phyloP scores from a whole-genome alignment of 2,797 vertebrate species.

The Cirrhinus molitorella region DNA sequence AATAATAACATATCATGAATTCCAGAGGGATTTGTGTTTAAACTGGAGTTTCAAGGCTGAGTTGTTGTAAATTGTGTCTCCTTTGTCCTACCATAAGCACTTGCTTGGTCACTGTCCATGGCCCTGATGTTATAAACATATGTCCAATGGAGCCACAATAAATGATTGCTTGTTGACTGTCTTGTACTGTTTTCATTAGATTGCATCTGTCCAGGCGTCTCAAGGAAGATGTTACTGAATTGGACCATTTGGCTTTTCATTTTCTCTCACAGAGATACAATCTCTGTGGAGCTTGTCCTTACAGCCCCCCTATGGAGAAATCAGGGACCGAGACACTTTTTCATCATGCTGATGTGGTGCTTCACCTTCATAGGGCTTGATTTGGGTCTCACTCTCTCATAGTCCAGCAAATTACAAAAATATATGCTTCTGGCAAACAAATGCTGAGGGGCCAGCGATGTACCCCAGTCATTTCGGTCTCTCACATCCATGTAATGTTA shows the following conservation, averaged over 20 bases:
- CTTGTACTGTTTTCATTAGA: not conserved
- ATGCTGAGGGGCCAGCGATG: not conserved
- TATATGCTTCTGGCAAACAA: not conserved
- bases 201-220: not conserved
- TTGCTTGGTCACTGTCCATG: not conserved
- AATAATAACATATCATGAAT: not conserved
- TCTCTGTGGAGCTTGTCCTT: constrained; percentile 15
- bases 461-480: not conserved
- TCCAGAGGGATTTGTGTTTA: not conserved
- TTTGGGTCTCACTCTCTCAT: not conserved
- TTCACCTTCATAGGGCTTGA: not conserved
- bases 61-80: not conserved
- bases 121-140: not conserved
- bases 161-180: constrained; percentile 7
- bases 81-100: not conserved
- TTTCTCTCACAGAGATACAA: not conserved
- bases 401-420: not conserved
- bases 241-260: constrained; percentile 18
- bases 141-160: not conserved
- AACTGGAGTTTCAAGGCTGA: not conserved
- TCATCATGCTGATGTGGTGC: not conserved
- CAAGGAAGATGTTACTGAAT: not conserved
- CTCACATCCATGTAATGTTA: not conserved
- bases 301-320: not conserved
- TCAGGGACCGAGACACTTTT: not conserved